A percentile compares a stretch with the other conserved stretches of the same genome.
Conservation (phyloP, 2,113 vertebrate genomes). For the Lonchura striata region DNA sequence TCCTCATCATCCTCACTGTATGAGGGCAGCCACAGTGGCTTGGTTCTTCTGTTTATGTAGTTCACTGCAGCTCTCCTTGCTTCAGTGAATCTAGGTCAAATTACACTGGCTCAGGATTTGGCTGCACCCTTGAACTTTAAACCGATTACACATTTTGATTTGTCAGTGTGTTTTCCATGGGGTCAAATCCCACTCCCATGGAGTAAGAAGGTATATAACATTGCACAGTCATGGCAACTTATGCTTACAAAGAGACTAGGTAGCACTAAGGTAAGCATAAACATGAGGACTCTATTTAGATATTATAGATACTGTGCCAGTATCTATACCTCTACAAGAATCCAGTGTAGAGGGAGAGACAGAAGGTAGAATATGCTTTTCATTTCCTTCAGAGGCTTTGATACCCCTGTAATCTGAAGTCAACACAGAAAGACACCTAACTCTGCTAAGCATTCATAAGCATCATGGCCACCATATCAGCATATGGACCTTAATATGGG, state of each 20-base stretch:
- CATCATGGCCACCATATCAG: not conserved
- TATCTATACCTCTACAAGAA: not conserved
- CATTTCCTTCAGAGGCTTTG: not conserved
- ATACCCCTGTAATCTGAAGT: not conserved
- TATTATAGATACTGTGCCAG: not conserved
- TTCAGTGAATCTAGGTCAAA: constrained; percentile 48
- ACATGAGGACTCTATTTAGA: not conserved
- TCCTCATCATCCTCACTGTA: not conserved
- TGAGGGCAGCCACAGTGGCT: not conserved
- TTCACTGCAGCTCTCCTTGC: not conserved
- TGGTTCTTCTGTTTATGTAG: not conserved
- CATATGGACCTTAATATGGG: not conserved
- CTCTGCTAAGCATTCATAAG: not conserved
- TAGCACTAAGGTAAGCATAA: not conserved
- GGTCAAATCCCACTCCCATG: constrained; percentile 16
- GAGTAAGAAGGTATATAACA: not conserved
- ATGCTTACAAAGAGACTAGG: not conserved
- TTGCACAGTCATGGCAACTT: not conserved
- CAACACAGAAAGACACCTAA: not conserved
- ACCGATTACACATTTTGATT: constrained; percentile 56
- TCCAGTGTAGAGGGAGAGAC: not conserved
- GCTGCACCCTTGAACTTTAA: constrained; percentile 57
- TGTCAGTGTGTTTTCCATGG: constrained; percentile 40
- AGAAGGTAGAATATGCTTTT: not conserved
- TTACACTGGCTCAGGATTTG: constrained; percentile 55